Percentiles rank a stretch among this genome's conserved stretches.
These are phyloP conservation scores for Hoplodrina blanda DNA, from an alignment of 2,888 invertebrate species.

Conservation along the genomic window DNA sequence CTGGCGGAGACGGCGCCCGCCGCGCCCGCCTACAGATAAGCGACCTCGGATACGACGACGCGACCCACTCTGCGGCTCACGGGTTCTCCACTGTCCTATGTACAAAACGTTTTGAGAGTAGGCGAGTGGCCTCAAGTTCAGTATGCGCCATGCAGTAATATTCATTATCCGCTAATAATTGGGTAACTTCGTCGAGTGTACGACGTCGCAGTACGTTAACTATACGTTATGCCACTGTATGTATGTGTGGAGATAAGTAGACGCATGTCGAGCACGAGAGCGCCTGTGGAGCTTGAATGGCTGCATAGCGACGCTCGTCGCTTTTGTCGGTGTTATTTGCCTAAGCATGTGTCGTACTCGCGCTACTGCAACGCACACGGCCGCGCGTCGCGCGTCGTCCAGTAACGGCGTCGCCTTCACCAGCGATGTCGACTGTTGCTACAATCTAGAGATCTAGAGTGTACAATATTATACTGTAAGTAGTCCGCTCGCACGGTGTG, in stretches of 20 bases:
- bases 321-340: constrained; percentile 50
- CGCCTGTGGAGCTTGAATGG: constrained; percentile 5
- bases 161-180: constrained; percentile 3
- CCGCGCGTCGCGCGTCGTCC: not conserved
- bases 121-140: constrained; percentile 17
- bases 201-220: not conserved
- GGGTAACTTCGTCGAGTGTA: not conserved
- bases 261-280: constrained; percentile 10
- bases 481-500: constrained; percentile 51
- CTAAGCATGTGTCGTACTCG: constrained; percentile 20
- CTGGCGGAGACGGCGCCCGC: constrained; percentile 71
- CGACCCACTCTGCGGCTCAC: constrained; percentile 25
- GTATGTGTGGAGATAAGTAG: constrained; percentile 3
- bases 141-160: constrained; percentile 16
- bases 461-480: constrained; percentile 45
- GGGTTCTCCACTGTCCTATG: constrained; percentile 52
- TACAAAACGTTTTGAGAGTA: constrained; percentile 52
- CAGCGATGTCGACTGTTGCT: constrained; percentile 50
- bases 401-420: constrained; percentile 2
- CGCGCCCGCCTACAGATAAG: constrained; percentile 78
- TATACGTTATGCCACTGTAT: constrained; percentile 9
- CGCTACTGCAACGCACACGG: not conserved
- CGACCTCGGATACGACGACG: constrained; percentile 39
- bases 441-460: constrained; percentile 49
- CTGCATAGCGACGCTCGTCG: constrained; percentile 34